Percentiles rank a stretch among this genome's conserved stretches.
Evolutionary conservation across 2,797 vertebrate genomes (phyloP).

Genomic region (Nyctalus aviator): DNA sequence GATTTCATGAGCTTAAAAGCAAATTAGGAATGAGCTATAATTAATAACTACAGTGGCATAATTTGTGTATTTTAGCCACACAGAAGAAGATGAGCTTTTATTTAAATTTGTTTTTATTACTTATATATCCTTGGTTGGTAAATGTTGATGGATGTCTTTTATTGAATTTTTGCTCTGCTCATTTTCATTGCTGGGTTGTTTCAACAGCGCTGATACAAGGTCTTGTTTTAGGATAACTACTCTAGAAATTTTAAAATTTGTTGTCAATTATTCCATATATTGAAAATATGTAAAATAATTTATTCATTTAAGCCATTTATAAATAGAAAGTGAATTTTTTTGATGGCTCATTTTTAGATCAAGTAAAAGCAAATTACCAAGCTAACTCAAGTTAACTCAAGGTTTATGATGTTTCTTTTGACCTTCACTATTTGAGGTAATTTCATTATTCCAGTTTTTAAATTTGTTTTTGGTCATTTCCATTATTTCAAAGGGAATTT

Average conservation of each 20-base stretch:
- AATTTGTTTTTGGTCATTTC: conserved; percentile 55
- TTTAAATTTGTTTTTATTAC: not conserved
- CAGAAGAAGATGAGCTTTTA: conserved; percentile 35
- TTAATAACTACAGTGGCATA: not conserved
- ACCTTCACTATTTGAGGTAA: conserved; percentile 30
- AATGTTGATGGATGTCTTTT: conserved; percentile 36
- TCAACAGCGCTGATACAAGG: conserved; percentile 29
- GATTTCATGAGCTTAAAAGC: conserved; percentile 55
- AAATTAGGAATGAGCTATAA: conserved; percentile 31
- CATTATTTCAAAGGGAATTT: conserved; percentile 46
- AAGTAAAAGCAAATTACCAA: conserved; percentile 55
- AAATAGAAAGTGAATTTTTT: conserved; percentile 61
- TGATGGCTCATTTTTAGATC: conserved; percentile 47
- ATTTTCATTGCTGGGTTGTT: conserved; percentile 54
- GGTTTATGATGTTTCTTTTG: conserved; percentile 26
- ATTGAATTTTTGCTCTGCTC: conserved; percentile 44
- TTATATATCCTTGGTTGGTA: conserved; percentile 23
- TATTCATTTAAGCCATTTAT: conserved; percentile 65
- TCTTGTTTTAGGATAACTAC: conserved; percentile 46
- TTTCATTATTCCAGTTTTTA: conserved; percentile 52
- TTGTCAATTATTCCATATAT: conserved; percentile 41
- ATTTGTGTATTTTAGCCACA: not conserved
- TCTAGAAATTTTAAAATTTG: conserved; percentile 19
- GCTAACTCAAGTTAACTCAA: not conserved
- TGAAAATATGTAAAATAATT: conserved; percentile 56